Base-by-base conservation (phyloP, 2,113 vertebrate species). In the Cheilinus undulatus region DNA sequence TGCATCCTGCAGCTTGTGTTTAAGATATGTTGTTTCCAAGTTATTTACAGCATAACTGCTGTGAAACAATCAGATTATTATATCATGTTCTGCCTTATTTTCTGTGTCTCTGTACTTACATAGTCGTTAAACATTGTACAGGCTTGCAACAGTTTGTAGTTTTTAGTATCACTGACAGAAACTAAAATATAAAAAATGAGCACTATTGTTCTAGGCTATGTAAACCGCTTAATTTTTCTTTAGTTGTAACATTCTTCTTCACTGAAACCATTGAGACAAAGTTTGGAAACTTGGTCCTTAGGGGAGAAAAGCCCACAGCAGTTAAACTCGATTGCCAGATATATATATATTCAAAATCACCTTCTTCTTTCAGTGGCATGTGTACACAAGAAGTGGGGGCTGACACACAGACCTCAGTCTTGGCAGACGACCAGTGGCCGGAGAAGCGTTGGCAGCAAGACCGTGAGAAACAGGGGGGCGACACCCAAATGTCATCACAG, bases 381-480 rank as follows among this genome's bases (percentile, higher is more conserved):
- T 91, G 90, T 90, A 91, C 91, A 91, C 89, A 80, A 90, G 88
- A 89, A 87, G 88, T 74, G 85, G 80, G 83, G 93, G 89, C 89
- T 89, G 93, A 90, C 88, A 89, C 81, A 59, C 79, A 87, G 93
- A 93, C 94, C 94, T 93, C 93, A 80, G 79, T 78, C 77, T 94
- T 96, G 96, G 95, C 95, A 30, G 76, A 5, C 61, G 79, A 93
- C 95, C 95, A 95, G 88, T 69, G 83, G 90, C 92, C 65, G 70
- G 79, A 89, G 78, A 84, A 54, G 88, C 87, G 86, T 93, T 95
- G 94, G 95, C 96, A 94, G 86, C 78, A 7, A 82, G 93, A 95
- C 94, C 95, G 95, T 97, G 96, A 95, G 96, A 97, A 96, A 95
- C 78, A 92, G 85, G 94, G 95, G 95, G 95, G 95, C 95, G 93